Conservation (phyloP, 2,113 vertebrate species). For the Pao palembangensis region DNA sequence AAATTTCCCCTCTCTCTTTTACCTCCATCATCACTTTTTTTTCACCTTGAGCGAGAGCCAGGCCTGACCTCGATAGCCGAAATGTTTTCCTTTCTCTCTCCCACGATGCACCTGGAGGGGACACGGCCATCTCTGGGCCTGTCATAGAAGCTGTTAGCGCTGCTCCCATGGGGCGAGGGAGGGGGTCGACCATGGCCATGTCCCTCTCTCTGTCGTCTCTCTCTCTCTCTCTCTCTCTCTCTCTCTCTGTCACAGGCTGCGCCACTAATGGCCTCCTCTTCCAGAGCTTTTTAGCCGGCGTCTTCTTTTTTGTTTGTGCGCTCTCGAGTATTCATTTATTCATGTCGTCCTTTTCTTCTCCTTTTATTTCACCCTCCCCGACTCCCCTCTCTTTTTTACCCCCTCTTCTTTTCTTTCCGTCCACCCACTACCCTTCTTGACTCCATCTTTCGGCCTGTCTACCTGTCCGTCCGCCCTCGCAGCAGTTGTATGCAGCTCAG, state of each 20-base stretch:
- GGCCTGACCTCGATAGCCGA: conserved; percentile 64
- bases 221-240: conserved; percentile 39
- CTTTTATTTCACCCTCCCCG: conserved; percentile 11
- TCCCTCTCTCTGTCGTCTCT: conserved; percentile 55
- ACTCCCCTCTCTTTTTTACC: conserved; percentile 1
- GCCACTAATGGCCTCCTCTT: conserved; percentile 75
- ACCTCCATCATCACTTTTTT: conserved; percentile 44
- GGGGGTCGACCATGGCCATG: conserved; percentile 60
- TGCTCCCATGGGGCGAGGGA: conserved; percentile 64
- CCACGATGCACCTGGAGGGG: conserved; percentile 71
- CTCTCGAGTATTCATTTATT: conserved; percentile 71
- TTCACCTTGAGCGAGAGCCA: conserved; percentile 55
- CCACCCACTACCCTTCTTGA: background rate
- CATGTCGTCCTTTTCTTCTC: conserved; percentile 57
- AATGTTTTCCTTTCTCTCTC: conserved; percentile 64
- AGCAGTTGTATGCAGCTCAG: conserved; percentile 98
- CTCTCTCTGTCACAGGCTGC: conserved; percentile 59
- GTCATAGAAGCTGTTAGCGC: conserved; percentile 72
- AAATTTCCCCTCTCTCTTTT: conserved; percentile 27
- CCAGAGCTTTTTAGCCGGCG: conserved; percentile 69
- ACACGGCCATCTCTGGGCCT: conserved; percentile 68
- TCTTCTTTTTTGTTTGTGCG: conserved; percentile 66
- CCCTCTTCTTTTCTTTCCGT: conserved; percentile 2
- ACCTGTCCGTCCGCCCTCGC: conserved; percentile 47
- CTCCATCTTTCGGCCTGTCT: conserved; percentile 13